Percentiles rank a stretch among this genome's conserved stretches.
Conservation (phyloP, 2,888 invertebrate genomes). For the Ormyrus pomaceus region DNA sequence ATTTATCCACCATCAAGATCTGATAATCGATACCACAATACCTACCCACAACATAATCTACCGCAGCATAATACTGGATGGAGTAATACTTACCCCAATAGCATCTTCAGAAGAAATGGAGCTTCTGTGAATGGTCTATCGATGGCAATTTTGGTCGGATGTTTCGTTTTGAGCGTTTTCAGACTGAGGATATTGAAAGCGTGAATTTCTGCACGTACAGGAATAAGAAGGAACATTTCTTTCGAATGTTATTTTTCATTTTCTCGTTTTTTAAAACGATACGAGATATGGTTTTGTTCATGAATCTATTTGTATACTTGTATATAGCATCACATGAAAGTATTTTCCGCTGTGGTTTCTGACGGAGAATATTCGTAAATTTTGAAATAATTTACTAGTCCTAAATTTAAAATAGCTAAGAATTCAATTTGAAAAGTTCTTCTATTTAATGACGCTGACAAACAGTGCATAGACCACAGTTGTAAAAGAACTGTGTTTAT, state of each 20-base stretch:
- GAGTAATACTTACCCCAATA: slow-evolving; percentile 24
- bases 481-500: neutral
- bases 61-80: slow-evolving; percentile 50
- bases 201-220: slow-evolving; percentile 2
- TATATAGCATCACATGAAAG: too few species aligned
- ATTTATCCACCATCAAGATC: slow-evolving; percentile 58
- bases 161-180: slow-evolving; percentile 1
- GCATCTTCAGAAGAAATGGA: slow-evolving; percentile 26
- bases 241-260: slow-evolving; percentile 7
- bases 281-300: too few species aligned
- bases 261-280: neutral
- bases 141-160: neutral
- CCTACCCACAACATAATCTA: slow-evolving; percentile 50
- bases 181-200: slow-evolving; percentile 9
- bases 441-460: too few species aligned
- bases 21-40: slow-evolving; percentile 57
- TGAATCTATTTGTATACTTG: too few species aligned
- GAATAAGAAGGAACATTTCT: neutral
- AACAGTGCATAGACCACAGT: too few species aligned
- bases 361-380: too few species aligned
- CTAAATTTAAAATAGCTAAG: too few species aligned
- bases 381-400: too few species aligned
- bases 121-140: slow-evolving; percentile 7
- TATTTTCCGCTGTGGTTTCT: neutral
- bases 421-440: too few species aligned